Base-by-base conservation (phyloP, 2,888 invertebrate species). In the Papilio elwesi region DNA sequence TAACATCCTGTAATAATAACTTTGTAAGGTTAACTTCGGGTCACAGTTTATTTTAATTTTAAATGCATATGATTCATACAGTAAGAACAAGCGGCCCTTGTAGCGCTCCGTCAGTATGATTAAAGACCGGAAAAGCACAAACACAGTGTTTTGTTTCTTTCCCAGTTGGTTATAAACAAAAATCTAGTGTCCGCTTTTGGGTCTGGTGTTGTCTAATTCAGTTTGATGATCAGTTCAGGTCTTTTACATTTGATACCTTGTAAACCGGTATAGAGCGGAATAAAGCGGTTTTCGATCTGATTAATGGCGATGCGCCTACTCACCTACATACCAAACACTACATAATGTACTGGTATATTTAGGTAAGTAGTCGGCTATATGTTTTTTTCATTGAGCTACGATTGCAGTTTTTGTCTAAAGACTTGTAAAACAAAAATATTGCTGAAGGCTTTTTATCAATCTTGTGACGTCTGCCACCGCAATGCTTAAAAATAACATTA, bases 401-500 rank as follows among this genome's bases (percentile, higher is more conserved):
- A 43, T 9, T 53, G 16, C 53, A 26, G 11, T 55, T 10, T 26
- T 16, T 55, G 16, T 55, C 11, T 26, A 55, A 55, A 16, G 16
- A 55, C 53, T 9, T 43, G 43, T 4, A 26, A 43, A 62, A 13
- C 9, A 38, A 15, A 59, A 43, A 15, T 6, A 38, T 8, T 15
- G 36, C 2, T 43, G 38, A 43, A 43, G 15, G 5, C 15, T 62
- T 43, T 10, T 62, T 62, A 62, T 62, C 59, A 62, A 0, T 15
- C 10, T 43, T 43, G 11, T 62, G n/a, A 15, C 43, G 10, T 38
- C 6, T 43, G 38, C 15, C 38, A 67, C 66, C 53, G 66, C 66
- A 67, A 53, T 43, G 15, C 11, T 53, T 53, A 67, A 43, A 67
- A 67, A 67, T 67, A 67, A 53, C 16, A 52, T n/a, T 2, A 38